A percentile compares a stretch with the other conserved stretches of the same genome.
phyloP scores from a whole-genome alignment of 2,113 vertebrate species.

The Lamprologus lemairii region DNA sequence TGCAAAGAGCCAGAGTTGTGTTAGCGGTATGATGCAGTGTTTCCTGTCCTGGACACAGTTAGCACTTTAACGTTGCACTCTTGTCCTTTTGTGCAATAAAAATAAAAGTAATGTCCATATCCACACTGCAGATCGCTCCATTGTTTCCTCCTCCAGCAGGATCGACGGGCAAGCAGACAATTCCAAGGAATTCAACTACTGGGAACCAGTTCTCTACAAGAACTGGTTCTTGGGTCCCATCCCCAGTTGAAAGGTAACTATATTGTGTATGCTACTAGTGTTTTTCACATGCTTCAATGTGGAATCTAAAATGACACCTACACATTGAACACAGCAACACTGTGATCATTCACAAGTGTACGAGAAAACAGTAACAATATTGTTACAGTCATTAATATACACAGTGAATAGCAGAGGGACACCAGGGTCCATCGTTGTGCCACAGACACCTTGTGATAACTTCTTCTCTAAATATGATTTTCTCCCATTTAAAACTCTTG shows the following conservation, averaged over 20 bases:
- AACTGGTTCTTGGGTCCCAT: neutral
- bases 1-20: neutral
- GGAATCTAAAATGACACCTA: neutral
- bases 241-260: neutral
- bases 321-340: neutral
- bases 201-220: neutral
- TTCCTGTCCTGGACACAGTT: neutral
- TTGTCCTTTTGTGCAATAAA: neutral
- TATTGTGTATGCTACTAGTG: neutral
- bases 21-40: neutral
- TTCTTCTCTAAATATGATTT: neutral
- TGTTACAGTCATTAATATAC: neutral
- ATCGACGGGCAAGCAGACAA: neutral
- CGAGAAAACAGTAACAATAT: neutral
- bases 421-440: neutral
- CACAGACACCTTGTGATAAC: neutral
- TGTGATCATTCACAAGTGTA: neutral
- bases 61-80: neutral
- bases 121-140: neutral
- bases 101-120: neutral
- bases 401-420: accelerated
- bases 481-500: neutral
- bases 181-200: neutral
- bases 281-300: neutral
- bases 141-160: neutral